Evolutionary conservation across 2,888 invertebrate species (phyloP), one percentile per base, ranked within the genome.

Genomic region (Platynereis dumerilii): DNA sequence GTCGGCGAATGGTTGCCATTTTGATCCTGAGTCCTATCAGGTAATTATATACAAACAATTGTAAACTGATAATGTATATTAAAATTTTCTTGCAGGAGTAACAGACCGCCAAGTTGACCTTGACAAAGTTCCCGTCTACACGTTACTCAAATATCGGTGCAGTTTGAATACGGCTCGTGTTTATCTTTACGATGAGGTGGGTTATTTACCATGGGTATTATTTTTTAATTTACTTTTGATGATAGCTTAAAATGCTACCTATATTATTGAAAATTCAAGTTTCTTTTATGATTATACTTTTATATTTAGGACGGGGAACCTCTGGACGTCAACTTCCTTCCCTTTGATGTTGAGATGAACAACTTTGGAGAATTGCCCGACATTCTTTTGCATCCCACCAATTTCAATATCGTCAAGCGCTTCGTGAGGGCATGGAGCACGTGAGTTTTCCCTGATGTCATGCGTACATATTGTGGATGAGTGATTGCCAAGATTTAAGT

Each of bases 371-470:
- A 73, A 10, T 69, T 80, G 17, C 80, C 80, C 27, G 74, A 77
- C 29, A 55, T 80, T 2, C 69, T 80, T 7, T 72, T 78, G 2
- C 77, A 76, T 61, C 78, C 77, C 2, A 62, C 62, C 20, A 75
- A 80, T 59, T 67, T 78, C 15, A 66, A 72, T 48, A 73, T 77
- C 12, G 73, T 78, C 22, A 75, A 78, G 60, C 72, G 72, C 66
- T 81, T 80, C 72, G 73, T 79, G 7, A 60, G 77, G n/a, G 78
- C 79, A 58, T 81, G 81, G 81, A 76, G 72, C 65, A 77, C 77
- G 81, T 80, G 56, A n/a, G n/a, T 48, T 5, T 22, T 22, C 3
- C 48, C 48, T 10, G 5, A 20, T n/a, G 55, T 39, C 2, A 28
- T 20, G 5, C 5, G 12, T 34, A 34, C 12, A 7, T 34, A 7